These are phyloP conservation scores for Aphyosemion australe DNA, from an alignment of 2,113 vertebrate species.

Conservation along the genomic window DNA sequence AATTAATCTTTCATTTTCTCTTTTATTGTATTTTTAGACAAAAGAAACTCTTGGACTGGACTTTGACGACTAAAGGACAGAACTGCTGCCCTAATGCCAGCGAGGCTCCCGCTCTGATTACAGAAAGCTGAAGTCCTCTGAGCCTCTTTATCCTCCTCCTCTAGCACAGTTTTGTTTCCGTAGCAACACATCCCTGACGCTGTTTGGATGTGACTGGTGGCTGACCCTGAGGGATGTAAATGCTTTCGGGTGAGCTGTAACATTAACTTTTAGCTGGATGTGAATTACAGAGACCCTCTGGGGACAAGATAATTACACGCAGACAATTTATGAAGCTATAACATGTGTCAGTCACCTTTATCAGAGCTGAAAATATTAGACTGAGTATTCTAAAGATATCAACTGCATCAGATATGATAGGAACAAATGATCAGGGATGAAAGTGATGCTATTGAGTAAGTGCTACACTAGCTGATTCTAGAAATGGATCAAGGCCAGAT, in stretches of 20 bases:
- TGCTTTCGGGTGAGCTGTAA: neutral
- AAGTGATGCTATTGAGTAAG: neutral
- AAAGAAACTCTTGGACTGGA: neutral
- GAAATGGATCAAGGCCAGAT: neutral
- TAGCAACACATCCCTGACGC: slow-evolving; percentile 44
- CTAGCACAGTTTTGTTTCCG: slow-evolving; percentile 48
- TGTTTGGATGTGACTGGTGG: slow-evolving; percentile 21
- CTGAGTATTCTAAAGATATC: neutral
- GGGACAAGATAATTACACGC: neutral
- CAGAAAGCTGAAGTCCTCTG: slow-evolving; percentile 16
- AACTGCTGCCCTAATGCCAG: slow-evolving; percentile 1
- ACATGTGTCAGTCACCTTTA: neutral
- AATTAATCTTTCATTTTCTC: neutral
- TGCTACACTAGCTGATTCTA: neutral
- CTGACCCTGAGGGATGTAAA: slow-evolving; percentile 1
- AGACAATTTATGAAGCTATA: neutral
- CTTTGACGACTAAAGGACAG: neutral
- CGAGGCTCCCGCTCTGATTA: slow-evolving; percentile 8
- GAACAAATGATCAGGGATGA: neutral
- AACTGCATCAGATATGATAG: neutral
- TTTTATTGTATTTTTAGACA: neutral
- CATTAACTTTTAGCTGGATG: neutral
- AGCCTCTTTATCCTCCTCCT: slow-evolving; percentile 4
- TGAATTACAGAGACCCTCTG: neutral
- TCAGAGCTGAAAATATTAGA: neutral